Evolutionary conservation across 2,113 vertebrate genomes (phyloP).

Genomic region (Plecturocebus donacophilus): DNA sequence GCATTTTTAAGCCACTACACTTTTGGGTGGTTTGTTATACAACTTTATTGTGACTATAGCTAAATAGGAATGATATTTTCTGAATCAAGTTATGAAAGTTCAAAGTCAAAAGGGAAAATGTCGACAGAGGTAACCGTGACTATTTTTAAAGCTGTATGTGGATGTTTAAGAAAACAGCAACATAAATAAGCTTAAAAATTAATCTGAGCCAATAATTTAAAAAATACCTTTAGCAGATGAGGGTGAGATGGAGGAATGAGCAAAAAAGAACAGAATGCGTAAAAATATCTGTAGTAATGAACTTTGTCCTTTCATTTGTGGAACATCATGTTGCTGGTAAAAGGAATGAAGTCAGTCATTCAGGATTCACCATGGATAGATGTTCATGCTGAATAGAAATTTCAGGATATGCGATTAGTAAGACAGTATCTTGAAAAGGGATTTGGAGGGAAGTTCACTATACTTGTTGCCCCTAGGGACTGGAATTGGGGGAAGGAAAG

Average conservation of each 20-base stretch:
- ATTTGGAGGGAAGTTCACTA: neutral
- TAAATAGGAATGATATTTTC: slow-evolving; percentile 5
- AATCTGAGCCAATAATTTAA: neutral
- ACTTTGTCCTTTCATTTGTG: neutral
- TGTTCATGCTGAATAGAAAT: neutral
- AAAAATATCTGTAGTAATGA: neutral
- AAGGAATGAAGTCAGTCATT: neutral
- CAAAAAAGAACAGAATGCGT: neutral
- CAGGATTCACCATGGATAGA: neutral
- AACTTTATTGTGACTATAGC: neutral
- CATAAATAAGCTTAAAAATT: neutral
- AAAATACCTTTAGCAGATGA: neutral
- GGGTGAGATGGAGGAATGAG: neutral
- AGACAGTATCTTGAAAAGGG: neutral
- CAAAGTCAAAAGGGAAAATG: neutral
- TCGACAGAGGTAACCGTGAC: neutral
- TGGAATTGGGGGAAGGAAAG: neutral
- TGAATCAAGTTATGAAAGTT: neutral
- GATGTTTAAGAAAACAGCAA: neutral
- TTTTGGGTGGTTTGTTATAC: neutral
- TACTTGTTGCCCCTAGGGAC: neutral
- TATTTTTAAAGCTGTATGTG: neutral
- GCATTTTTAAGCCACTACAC: neutral
- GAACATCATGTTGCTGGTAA: neutral
- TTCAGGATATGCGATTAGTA: neutral